These are phyloP conservation scores for Sinhomidia bicolor DNA, from an alignment of 2,888 invertebrate genomes.

Conservation along the genomic window DNA sequence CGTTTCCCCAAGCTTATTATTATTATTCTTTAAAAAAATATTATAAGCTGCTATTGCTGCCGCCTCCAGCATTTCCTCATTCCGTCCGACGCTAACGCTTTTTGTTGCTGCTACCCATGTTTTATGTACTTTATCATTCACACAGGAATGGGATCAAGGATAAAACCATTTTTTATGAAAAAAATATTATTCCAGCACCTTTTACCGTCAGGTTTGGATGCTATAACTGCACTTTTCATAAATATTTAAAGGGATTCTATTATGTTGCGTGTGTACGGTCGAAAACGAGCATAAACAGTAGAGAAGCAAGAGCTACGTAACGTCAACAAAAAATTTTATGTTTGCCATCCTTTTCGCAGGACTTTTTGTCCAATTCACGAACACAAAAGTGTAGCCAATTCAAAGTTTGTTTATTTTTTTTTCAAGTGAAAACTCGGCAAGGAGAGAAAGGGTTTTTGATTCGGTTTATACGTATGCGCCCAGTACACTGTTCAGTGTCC, in stretches of 20 bases:
- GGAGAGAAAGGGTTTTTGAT: not conserved
- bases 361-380: too few relatives aligned
- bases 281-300: constrained; percentile 18
- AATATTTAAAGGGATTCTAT: constrained; percentile 37
- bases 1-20: not conserved
- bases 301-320: too few relatives aligned
- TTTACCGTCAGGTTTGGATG: too few relatives aligned
- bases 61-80: not conserved
- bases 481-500: too few relatives aligned
- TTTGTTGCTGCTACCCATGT: not conserved
- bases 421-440: not conserved
- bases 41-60: not conserved
- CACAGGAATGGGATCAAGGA: constrained; percentile 11
- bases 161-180: not conserved
- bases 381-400: not conserved
- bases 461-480: too few relatives aligned
- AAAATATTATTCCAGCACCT: not conserved
- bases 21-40: not conserved
- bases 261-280: not conserved
- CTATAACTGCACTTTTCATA: constrained; percentile 5
- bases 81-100: not conserved
- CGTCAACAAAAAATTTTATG: constrained; percentile 23
- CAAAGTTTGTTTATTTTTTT: constrained; percentile 12
- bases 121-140: not conserved
- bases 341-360: too few relatives aligned